Evolutionary conservation across 2,888 invertebrate genomes (phyloP).

Genomic region (Ptilodon capucinus): DNA sequence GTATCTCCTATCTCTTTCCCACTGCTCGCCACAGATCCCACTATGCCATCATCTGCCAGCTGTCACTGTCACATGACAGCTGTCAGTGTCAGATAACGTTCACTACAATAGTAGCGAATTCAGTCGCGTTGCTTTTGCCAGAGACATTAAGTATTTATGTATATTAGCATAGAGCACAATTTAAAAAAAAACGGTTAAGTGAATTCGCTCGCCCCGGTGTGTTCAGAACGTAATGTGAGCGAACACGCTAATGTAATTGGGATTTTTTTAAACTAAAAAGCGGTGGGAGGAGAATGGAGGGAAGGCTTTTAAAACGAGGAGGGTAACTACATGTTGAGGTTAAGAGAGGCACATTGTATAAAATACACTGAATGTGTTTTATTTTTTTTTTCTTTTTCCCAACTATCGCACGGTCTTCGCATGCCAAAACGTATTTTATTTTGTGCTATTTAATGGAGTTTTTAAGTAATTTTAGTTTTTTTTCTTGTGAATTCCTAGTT

Average conservation of each 20-base stretch:
- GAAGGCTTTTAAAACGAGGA: slow-evolving; percentile 47
- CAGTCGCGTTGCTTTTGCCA: too few species aligned
- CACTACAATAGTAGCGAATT: too few species aligned
- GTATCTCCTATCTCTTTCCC: too few species aligned
- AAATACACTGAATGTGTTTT: slow-evolving; percentile 25
- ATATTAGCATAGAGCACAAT: too few species aligned
- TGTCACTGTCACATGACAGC: too few species aligned
- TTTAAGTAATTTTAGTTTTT: slow-evolving; percentile 31
- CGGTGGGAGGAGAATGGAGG: slow-evolving; percentile 28
- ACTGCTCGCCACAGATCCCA: too few species aligned
- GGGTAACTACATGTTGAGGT: slow-evolving; percentile 51
- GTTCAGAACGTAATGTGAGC: slow-evolving; percentile 60
- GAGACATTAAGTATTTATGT: too few species aligned
- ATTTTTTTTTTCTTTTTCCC: slow-evolving; percentile 23
- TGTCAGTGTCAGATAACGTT: too few species aligned
- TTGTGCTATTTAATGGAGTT: slow-evolving; percentile 37
- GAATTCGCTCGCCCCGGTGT: too few species aligned
- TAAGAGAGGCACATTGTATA: slow-evolving; percentile 28
- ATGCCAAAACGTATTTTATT: slow-evolving; percentile 39
- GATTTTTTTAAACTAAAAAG: slow-evolving; percentile 42
- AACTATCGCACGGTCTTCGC: slow-evolving; percentile 24
- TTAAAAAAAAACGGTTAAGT: too few species aligned
- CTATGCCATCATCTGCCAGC: too few species aligned
- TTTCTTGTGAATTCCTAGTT: not conserved
- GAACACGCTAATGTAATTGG: slow-evolving; percentile 73